Evolutionary conservation across 2,113 vertebrate species (phyloP), one percentile per base, ranked within the genome.

Genomic region (Zootoca vivipara): DNA sequence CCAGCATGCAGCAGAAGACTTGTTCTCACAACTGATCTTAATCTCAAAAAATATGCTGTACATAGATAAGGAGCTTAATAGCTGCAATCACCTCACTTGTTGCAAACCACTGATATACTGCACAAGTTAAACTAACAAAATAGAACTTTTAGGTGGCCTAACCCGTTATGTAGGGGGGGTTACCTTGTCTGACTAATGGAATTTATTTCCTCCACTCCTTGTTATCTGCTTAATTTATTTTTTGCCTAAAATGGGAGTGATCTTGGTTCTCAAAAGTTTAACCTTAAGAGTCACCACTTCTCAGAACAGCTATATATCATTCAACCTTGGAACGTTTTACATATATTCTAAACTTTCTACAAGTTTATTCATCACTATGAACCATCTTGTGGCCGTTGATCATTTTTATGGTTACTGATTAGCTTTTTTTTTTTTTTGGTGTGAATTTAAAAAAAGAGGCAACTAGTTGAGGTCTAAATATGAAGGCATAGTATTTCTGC

Each of bases 391-490:
- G 89, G 92, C 3, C 93, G 87, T 93, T 89, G 89, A 83, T 89
- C 91, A 73, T 93, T 93, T 96, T 94, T 89, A 38, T 65, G 1
- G 65, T 46, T 96, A 95, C 95, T 96, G 94, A 96, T 97, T 96
- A 93, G 95, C 96, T 94, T 97, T 85, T 46, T 46, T 46, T 46
- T 7, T 67, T 46, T 46, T 46, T 7, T 67, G 82, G 89, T 69
- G 24, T 42, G 42, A 87, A 92, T 95, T 96, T 96, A 94, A 93
- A 93, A 93, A 95, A 96, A 96, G 62, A 95, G 70, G 86, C 67
- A 91, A 42, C 85, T 88, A 91, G 92, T 80, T 90, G 92, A 94
- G 96, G 96, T 96, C 95, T 96, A 95, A 97, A 96, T 96, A 96
- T 92, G 95, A 92, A 91, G 84, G 83, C 33, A 89, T 92, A 75